Percentiles rank a stretch among this genome's conserved stretches.
Evolutionary conservation across 2,797 vertebrate genomes (phyloP).

Genomic region (Stomatorhinus walkeri): DNA sequence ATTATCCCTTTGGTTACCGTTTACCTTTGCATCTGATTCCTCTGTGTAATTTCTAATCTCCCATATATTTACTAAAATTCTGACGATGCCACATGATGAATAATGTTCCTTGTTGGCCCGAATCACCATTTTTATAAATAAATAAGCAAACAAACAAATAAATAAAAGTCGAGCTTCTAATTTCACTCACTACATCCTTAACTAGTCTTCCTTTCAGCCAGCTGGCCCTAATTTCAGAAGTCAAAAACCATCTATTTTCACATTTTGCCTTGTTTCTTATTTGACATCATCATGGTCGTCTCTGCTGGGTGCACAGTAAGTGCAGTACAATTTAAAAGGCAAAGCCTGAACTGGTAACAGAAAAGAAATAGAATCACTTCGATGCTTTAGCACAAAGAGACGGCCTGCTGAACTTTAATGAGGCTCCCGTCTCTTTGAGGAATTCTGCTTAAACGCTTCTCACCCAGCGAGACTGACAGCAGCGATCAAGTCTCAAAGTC

Average conservation of each 20-base stretch:
- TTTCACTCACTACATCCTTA: not conserved
- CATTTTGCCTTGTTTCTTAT: not conserved
- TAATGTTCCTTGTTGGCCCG: not conserved
- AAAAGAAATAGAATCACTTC: not conserved
- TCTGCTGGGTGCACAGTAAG: not conserved
- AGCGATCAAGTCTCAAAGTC: constrained; percentile 27
- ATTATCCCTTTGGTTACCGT: constrained; percentile 1
- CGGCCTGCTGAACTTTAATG: not conserved
- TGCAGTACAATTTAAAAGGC: not conserved
- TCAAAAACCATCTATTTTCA: not conserved
- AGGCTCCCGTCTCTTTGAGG: not conserved
- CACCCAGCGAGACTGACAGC: not conserved
- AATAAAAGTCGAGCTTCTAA: not conserved
- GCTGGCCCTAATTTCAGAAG: not conserved
- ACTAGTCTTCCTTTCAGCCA: not conserved
- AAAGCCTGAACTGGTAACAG: not conserved
- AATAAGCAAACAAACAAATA: too few relatives aligned
- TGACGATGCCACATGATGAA: not conserved
- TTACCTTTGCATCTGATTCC: not conserved
- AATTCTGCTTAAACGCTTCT: constrained; percentile 7
- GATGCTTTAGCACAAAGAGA: not conserved
- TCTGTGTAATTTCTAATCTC: not conserved
- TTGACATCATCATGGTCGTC: not conserved
- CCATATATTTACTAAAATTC: not conserved
- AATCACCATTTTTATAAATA: not conserved